phyloP scores from a whole-genome alignment of 1,140 invertebrate species.

The Drosophila kohkoa region DNA sequence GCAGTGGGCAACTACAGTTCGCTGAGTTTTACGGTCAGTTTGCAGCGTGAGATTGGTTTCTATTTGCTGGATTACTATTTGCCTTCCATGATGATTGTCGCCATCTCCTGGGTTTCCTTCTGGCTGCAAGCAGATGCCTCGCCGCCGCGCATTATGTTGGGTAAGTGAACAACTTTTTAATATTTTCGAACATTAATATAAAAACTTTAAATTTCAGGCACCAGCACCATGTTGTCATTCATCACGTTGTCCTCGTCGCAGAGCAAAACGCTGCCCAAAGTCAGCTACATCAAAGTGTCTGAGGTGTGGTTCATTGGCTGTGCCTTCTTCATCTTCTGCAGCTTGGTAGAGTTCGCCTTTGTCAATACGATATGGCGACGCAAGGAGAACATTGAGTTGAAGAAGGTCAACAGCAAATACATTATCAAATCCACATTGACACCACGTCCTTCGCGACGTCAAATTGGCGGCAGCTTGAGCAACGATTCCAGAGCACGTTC shows the following conservation, averaged over 20 bases:
- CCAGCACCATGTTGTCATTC: constrained; percentile 94
- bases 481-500: constrained; percentile 86
- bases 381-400: constrained; percentile 92
- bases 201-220: constrained; percentile 84
- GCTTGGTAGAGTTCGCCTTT: constrained; percentile 94
- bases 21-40: constrained; percentile 91
- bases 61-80: constrained; percentile 96
- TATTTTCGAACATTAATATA: neutral
- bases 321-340: constrained; percentile 93
- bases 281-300: constrained; percentile 95
- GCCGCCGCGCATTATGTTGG: constrained; percentile 92
- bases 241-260: constrained; percentile 93
- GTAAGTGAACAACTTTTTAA: constrained; percentile 80
- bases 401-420: constrained; percentile 94
- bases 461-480: constrained; percentile 86
- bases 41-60: constrained; percentile 93
- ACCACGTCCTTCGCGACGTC: constrained; percentile 89
- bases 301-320: constrained; percentile 95
- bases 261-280: constrained; percentile 92
- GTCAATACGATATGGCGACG: constrained; percentile 95
- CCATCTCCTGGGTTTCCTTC: constrained; percentile 96
- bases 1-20: constrained; percentile 93
- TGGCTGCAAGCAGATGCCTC: constrained; percentile 95
- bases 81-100: constrained; percentile 94
- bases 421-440: constrained; percentile 93